These are phyloP conservation scores for Paracyclopina nana DNA, from an alignment of 1,140 invertebrate species.

Conservation along the genomic window DNA sequence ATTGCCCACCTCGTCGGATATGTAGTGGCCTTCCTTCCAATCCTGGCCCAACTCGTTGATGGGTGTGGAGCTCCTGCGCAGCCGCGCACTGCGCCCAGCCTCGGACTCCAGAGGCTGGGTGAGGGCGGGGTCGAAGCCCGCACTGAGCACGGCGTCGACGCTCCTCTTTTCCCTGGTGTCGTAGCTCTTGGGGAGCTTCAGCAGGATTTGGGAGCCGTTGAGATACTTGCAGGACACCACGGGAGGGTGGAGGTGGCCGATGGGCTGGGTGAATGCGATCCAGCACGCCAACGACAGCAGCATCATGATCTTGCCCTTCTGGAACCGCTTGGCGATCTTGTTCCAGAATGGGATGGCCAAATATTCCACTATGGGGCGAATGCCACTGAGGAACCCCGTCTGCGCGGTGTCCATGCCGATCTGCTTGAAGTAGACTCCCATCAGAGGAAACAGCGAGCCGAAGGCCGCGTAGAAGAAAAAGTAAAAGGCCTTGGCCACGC, in stretches of 20 bases:
- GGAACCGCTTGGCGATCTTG: slow-evolving; percentile 73
- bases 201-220: slow-evolving; percentile 41
- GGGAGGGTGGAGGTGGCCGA: slow-evolving; percentile 84
- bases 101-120: neutral
- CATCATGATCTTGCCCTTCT: slow-evolving; percentile 64
- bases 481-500: slow-evolving; percentile 89
- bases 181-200: slow-evolving; percentile 17
- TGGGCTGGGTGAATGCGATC: slow-evolving; percentile 85
- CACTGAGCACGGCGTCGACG: too few relatives aligned
- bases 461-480: slow-evolving; percentile 99
- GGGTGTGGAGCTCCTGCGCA: too few relatives aligned
- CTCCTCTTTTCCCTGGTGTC: slow-evolving; percentile 17
- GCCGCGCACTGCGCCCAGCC: neutral
- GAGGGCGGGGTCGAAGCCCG: slow-evolving; percentile 14
- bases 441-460: slow-evolving; percentile 86
- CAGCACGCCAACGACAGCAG: slow-evolving; percentile 78
- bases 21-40: slow-evolving; percentile 3
- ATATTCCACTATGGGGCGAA: slow-evolving; percentile 90
- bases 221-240: slow-evolving; percentile 62
- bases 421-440: slow-evolving; percentile 88
- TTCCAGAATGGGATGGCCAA: slow-evolving; percentile 96
- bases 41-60: neutral
- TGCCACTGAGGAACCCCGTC: slow-evolving; percentile 73
- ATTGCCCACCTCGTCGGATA: slow-evolving; percentile 7
- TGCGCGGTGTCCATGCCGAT: slow-evolving; percentile 94